Base-by-base conservation (phyloP, 2,113 vertebrate genomes). In the Apteryx owenii region DNA sequence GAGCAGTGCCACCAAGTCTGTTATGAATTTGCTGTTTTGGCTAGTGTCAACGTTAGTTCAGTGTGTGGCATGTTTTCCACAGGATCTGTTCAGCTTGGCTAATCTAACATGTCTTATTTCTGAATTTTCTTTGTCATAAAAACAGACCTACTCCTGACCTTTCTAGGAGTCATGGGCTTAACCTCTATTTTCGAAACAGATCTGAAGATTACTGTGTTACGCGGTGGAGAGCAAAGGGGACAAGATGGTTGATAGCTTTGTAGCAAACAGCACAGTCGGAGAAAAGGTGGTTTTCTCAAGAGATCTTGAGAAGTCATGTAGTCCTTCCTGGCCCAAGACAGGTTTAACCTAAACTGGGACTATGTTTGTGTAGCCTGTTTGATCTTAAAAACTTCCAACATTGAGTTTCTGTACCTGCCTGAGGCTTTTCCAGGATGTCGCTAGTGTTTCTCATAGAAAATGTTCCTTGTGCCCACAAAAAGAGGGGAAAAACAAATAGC, bases 91-190 rank as follows among this genome's bases (percentile, higher is more conserved):
- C 86, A 81, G 26, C 29, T 87, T 68, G 42, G 68, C 85, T 92
- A 70, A 25, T 69, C 28, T 71, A 85, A 68, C 28, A 40, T 51
- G 18, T 91, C 87, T 96, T 42, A 71, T 64, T 75, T 89, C 16
- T 93, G 85, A 84, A 79, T 94, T 92, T 78, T 22, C 31, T 88
- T 68, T 62, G 69, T 89, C 36, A 40, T 71, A 54, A 84, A 88
- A 78, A 89, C 48, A 53, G 5, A 12, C 8, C 33, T n/a, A 4
- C 25, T 93, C 42, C 18, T 70, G 46, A 12, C 60, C 29, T 36
- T 60, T 53, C 31, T 76, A 76, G 56, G 23, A 62, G 21, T 76
- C 2, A 0, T 5, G 60, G 36, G 19, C 10, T 71, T 86, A 64
- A 86, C 83, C 33, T 82, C 81, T 44, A 60, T 69, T 95, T 95